Evolutionary conservation across 2,113 vertebrate genomes (phyloP).

Genomic region (Spea bombifrons): DNA sequence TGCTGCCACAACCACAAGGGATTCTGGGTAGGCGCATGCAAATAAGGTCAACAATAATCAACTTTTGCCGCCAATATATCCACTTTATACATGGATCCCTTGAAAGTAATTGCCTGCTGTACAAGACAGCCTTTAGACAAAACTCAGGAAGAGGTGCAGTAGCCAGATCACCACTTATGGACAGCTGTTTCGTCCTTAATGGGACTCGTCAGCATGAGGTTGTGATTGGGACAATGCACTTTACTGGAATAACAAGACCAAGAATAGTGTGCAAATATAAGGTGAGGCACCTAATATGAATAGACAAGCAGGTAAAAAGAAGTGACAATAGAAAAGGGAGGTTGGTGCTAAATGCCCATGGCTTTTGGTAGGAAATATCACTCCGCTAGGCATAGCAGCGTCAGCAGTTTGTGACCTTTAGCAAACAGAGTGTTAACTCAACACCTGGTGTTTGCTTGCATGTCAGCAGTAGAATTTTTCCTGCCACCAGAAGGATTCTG

Average conservation of each 20-base stretch:
- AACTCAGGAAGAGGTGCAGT: too few species aligned
- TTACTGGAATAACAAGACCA: neutral
- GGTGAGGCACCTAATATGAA: neutral
- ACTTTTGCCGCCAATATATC: too few species aligned
- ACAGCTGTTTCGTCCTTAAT: too few species aligned
- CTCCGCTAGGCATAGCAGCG: conserved; percentile 5
- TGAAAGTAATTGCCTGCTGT: too few species aligned
- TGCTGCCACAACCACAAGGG: too few species aligned
- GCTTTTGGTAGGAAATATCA: neutral
- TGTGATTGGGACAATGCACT: neutral
- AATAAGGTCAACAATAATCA: too few species aligned
- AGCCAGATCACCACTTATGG: too few species aligned
- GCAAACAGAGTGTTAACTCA: conserved; percentile 34
- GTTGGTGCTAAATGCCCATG: neutral
- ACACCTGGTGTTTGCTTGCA: conserved; percentile 30
- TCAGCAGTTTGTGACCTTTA: conserved; percentile 18
- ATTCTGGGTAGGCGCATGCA: too few species aligned
- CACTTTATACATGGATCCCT: too few species aligned
- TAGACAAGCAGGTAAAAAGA: neutral
- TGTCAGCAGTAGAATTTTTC: conserved; percentile 17
- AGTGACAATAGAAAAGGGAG: neutral
- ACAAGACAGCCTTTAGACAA: too few species aligned
- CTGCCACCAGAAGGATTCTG: conserved; percentile 32
- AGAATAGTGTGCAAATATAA: neutral
- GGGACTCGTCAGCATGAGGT: too few species aligned